Percentiles rank a stretch among this genome's conserved stretches.
phyloP scores from a whole-genome alignment of 2,888 invertebrate species.

The Polia nebulosa region DNA sequence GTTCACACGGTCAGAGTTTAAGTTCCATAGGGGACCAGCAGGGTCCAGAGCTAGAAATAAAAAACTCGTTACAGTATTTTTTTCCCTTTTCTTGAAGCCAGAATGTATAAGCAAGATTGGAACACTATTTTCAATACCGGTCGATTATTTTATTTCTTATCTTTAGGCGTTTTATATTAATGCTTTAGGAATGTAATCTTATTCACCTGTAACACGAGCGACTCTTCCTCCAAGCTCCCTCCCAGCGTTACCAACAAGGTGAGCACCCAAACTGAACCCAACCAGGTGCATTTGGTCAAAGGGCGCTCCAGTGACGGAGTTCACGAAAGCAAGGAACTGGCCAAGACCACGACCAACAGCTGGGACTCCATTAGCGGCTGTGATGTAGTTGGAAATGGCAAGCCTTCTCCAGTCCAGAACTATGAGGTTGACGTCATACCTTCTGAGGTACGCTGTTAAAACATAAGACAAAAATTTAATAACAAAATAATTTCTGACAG shows the following conservation, averaged over 20 bases:
- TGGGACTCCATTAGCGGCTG: slow-evolving; percentile 76
- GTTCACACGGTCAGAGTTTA: slow-evolving; percentile 68
- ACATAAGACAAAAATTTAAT: slow-evolving; percentile 1
- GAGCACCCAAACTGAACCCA: slow-evolving; percentile 85
- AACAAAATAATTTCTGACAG: too few relatives aligned
- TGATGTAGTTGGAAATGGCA: slow-evolving; percentile 69
- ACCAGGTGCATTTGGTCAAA: slow-evolving; percentile 77
- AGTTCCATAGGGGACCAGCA: slow-evolving; percentile 69
- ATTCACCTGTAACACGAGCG: slow-evolving; percentile 79
- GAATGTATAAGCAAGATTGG: neutral
- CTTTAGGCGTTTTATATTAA: neutral
- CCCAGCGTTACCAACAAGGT: slow-evolving; percentile 81
- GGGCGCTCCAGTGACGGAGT: slow-evolving; percentile 68
- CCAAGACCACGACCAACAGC: slow-evolving; percentile 79
- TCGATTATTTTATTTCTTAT: neutral
- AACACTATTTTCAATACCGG: neutral
- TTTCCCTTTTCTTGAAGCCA: neutral
- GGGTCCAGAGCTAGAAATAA: slow-evolving; percentile 61
- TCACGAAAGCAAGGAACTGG: slow-evolving; percentile 77
- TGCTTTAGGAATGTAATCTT: neutral
- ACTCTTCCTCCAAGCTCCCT: slow-evolving; percentile 72
- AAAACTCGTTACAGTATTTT: neutral
- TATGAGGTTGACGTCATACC: slow-evolving; percentile 76
- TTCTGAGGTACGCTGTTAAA: slow-evolving; percentile 71
- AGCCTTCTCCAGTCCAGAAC: slow-evolving; percentile 80